These are phyloP conservation scores for Scrobipalpa atriplicella DNA, from an alignment of 2,888 invertebrate species.

Conservation along the genomic window DNA sequence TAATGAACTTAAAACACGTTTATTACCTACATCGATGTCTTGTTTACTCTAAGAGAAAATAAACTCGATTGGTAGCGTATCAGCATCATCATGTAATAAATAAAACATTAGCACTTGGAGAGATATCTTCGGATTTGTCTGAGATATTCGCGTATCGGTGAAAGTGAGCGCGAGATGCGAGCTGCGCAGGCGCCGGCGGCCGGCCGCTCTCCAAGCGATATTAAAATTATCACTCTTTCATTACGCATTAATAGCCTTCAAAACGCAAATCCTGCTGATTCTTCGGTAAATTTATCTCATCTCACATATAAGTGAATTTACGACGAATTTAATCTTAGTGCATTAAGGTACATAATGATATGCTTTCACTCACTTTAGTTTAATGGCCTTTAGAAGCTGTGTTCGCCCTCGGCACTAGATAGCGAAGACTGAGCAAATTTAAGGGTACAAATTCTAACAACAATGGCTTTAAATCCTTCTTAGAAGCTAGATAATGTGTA, in stretches of 20 bases:
- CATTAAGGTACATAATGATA: slow-evolving; percentile 16
- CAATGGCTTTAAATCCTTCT: background rate
- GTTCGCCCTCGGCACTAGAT: slow-evolving; percentile 20
- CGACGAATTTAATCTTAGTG: background rate
- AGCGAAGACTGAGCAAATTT: background rate
- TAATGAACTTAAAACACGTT: slow-evolving; percentile 7
- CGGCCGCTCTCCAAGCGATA: slow-evolving; percentile 21
- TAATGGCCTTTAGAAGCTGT: slow-evolving; percentile 16
- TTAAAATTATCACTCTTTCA: slow-evolving; percentile 30
- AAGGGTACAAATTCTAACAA: slow-evolving; percentile 13
- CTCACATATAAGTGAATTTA: slow-evolving; percentile 13
- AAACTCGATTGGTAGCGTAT: slow-evolving; percentile 16
- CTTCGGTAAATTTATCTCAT: slow-evolving; percentile 10
- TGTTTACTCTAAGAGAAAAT: slow-evolving; percentile 10
- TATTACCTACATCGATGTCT: background rate
- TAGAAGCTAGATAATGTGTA: background rate
- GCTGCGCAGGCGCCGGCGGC: slow-evolving; percentile 30
- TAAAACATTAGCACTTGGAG: slow-evolving; percentile 20
- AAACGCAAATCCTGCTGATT: slow-evolving; percentile 16
- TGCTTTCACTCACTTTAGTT: slow-evolving; percentile 22
- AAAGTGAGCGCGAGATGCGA: slow-evolving; percentile 37
- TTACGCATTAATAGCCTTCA: slow-evolving; percentile 25
- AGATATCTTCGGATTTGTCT: slow-evolving; percentile 22
- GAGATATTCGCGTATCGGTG: slow-evolving; percentile 30
- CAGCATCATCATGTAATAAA: slow-evolving; percentile 16